Conservation (phyloP, 2,888 invertebrate genomes). For the Leucophenga montana region DNA sequence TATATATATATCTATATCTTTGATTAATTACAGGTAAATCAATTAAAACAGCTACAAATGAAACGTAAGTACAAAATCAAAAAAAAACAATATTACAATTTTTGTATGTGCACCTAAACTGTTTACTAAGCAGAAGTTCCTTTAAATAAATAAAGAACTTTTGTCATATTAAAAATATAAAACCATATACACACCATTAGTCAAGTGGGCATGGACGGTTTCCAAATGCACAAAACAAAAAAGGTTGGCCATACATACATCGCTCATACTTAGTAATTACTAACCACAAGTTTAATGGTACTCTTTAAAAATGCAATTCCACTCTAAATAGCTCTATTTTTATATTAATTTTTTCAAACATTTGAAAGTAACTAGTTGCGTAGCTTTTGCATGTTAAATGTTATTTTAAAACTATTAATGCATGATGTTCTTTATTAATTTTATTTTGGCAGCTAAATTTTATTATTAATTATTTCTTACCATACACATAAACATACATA, state of each 20-base stretch:
- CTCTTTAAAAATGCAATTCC: too few species aligned
- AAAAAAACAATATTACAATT: background rate
- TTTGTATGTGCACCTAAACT: background rate
- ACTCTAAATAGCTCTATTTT: background rate
- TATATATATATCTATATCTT: constrained; percentile 7
- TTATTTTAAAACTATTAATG: constrained; percentile 9
- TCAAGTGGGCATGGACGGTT: constrained; percentile 10
- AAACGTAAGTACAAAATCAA: constrained; percentile 71
- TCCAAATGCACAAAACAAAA: constrained; percentile 16
- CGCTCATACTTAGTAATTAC: background rate
- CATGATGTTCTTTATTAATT: constrained; percentile 13
- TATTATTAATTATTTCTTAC: background rate
- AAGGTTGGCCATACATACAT: constrained; percentile 21
- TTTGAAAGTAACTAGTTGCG: background rate
- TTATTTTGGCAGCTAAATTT: background rate
- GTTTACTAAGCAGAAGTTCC: background rate
- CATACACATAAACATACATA: background rate
- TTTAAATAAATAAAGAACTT: background rate
- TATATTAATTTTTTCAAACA: background rate
- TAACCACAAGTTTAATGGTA: background rate
- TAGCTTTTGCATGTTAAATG: constrained; percentile 25
- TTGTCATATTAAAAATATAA: background rate
- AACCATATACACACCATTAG: background rate
- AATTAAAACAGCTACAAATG: constrained; percentile 69
- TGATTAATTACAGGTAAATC: constrained; percentile 66